Conservation (phyloP, 1,140 invertebrate genomes). For the Tetramorium parvispinum region DNA sequence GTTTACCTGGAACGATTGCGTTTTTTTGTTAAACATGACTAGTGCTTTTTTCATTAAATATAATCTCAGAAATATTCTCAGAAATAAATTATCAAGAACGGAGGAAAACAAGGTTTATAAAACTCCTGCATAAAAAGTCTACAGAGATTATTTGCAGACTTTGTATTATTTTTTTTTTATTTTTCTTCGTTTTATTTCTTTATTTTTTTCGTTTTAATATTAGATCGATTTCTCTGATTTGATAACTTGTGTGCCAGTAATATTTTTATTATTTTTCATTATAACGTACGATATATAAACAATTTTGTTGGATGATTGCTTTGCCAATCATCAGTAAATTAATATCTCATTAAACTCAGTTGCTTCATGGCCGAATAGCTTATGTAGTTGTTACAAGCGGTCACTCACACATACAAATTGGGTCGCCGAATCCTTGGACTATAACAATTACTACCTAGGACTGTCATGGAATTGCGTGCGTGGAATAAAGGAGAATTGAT, state of each 20-base stretch:
- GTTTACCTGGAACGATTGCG: not conserved
- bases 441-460: conserved; percentile 45
- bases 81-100: not conserved
- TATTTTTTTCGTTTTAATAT: not conserved
- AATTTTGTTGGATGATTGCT: not conserved
- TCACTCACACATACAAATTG: conserved; percentile 12
- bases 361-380: not conserved
- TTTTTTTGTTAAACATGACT: not conserved
- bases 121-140: not conserved
- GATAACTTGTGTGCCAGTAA: not conserved
- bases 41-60: not conserved
- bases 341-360: conserved; percentile 31
- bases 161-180: not conserved
- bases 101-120: not conserved
- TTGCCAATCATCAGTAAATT: conserved; percentile 27
- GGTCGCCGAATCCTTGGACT: conserved; percentile 2
- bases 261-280: not conserved
- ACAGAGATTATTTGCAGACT: not conserved
- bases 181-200: not conserved
- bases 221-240: too few relatives aligned
- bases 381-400: not conserved
- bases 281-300: not conserved
- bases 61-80: not conserved
- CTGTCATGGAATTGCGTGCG: conserved; percentile 19
- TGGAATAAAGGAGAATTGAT: conserved; percentile 22